Conservation (phyloP, 2,113 vertebrate genomes). For the Fregata magnificens region DNA sequence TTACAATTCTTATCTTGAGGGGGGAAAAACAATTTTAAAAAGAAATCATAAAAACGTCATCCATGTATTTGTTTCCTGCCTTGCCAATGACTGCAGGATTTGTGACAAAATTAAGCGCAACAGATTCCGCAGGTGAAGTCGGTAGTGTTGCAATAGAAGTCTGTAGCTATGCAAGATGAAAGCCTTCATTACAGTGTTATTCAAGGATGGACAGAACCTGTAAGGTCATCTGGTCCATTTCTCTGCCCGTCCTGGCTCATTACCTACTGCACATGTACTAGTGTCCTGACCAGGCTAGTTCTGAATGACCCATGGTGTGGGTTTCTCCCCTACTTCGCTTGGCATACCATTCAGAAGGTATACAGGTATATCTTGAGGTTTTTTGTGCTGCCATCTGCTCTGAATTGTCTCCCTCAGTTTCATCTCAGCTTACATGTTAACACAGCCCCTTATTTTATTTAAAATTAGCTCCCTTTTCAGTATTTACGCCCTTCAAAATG, state of each 20-base stretch:
- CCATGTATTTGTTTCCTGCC: background rate
- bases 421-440: background rate
- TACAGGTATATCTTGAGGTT: rapidly evolving
- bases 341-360: background rate
- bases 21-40: background rate
- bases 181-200: background rate
- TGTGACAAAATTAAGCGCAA: background rate
- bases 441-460: background rate
- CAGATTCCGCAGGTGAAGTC: background rate
- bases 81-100: background rate
- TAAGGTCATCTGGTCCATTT: background rate
- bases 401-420: background rate
- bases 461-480: background rate
- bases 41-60: background rate
- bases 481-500: background rate
- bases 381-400: background rate
- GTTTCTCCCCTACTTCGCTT: rapidly evolving
- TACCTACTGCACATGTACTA: background rate
- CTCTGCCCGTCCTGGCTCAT: background rate
- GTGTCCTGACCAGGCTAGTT: background rate
- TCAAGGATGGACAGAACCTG: background rate
- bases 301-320: background rate
- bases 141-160: background rate
- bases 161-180: background rate
- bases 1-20: background rate